phyloP scores from a whole-genome alignment of 2,797 vertebrate species.

The Chromobotia macracanthus region DNA sequence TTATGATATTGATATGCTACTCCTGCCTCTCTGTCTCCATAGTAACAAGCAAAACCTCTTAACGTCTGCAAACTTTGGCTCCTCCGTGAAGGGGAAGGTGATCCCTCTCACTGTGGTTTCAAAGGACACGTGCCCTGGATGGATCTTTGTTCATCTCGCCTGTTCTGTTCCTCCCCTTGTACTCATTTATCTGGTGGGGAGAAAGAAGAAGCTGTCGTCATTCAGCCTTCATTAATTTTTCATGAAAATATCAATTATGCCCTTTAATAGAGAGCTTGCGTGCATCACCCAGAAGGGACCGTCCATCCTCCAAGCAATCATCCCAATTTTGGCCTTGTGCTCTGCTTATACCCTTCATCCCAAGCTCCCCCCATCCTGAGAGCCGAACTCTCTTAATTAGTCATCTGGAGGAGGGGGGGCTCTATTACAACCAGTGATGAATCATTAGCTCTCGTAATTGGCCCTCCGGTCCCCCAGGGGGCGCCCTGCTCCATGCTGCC shows the following conservation, averaged over 20 bases:
- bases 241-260: slow-evolving; percentile 84
- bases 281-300: slow-evolving; percentile 65
- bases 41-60: slow-evolving; percentile 26
- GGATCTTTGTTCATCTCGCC: slow-evolving; percentile 42
- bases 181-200: slow-evolving; percentile 62
- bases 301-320: slow-evolving; percentile 73
- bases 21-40: slow-evolving; percentile 32
- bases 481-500: slow-evolving; percentile 76
- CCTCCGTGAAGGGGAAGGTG: neutral
- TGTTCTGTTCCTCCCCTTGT: slow-evolving; percentile 56
- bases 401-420: slow-evolving; percentile 75
- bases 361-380: slow-evolving; percentile 54
- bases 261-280: slow-evolving; percentile 79
- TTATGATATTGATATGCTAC: slow-evolving; percentile 12
- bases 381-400: slow-evolving; percentile 76
- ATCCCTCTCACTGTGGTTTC: slow-evolving; percentile 11
- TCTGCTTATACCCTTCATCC: slow-evolving; percentile 57
- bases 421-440: slow-evolving; percentile 76
- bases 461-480: slow-evolving; percentile 78
- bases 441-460: slow-evolving; percentile 82
- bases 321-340: slow-evolving; percentile 68
- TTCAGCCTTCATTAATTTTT: slow-evolving; percentile 74
- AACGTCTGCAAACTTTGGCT: slow-evolving; percentile 4
- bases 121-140: slow-evolving; percentile 28
- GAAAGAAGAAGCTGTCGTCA: slow-evolving; percentile 72